Conservation (phyloP, 2,113 vertebrate genomes). For the Catharus bicknelli region DNA sequence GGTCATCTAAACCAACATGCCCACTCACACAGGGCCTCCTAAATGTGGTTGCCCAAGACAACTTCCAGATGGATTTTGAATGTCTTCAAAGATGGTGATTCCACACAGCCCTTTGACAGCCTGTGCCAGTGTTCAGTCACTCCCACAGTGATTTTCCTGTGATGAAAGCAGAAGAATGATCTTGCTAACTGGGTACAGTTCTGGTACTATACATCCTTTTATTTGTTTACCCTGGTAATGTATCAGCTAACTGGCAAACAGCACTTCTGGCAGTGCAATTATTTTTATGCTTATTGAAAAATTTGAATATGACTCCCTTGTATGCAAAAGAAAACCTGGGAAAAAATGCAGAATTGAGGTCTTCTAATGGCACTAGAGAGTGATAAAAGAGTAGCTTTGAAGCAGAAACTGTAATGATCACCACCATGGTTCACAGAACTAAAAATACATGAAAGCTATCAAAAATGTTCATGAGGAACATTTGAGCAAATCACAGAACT, state of each 20-base stretch:
- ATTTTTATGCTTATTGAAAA: not conserved
- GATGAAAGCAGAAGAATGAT: not conserved
- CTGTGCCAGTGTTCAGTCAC: not conserved
- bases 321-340: not conserved
- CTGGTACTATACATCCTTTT: not conserved
- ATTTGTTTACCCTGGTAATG: not conserved
- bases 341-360: not conserved
- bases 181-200: not conserved
- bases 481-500: constrained; percentile 38
- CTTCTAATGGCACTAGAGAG: not conserved
- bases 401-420: not conserved
- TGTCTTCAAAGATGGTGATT: not conserved
- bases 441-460: constrained; percentile 44
- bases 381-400: not conserved
- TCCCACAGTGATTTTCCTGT: not conserved
- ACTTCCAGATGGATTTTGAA: not conserved
- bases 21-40: not conserved
- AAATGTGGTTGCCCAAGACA: not conserved
- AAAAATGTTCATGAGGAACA: constrained; percentile 33
- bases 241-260: not conserved
- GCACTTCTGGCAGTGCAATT: not conserved
- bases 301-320: not conserved
- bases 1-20: not conserved
- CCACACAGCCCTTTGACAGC: not conserved
- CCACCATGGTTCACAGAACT: not conserved